phyloP scores from a whole-genome alignment of 1,140 invertebrate species.

The Drosophila subpulchrella region DNA sequence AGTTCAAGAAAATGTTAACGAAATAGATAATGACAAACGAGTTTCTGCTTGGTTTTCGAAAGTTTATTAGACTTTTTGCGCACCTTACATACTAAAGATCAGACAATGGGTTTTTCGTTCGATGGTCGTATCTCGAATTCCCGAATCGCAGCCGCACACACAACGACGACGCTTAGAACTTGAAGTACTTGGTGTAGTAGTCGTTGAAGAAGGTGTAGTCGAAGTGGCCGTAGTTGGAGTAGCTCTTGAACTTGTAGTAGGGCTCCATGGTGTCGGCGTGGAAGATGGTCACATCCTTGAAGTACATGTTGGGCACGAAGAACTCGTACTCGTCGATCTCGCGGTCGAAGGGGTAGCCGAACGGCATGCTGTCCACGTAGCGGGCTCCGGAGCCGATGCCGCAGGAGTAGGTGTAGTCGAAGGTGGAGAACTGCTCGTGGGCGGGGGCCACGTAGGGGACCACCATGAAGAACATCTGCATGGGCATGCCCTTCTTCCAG shows the following conservation, averaged over 20 bases:
- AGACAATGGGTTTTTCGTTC: slow-evolving; percentile 15
- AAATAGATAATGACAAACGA: too few species aligned
- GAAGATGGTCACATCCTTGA: slow-evolving; percentile 78
- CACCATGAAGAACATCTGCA: slow-evolving; percentile 18
- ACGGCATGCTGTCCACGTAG: slow-evolving; percentile 9
- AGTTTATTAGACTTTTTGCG: slow-evolving; percentile 63
- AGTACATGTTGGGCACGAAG: slow-evolving; percentile 75
- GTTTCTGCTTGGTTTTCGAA: slow-evolving; percentile 2
- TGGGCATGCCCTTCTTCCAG: slow-evolving; percentile 15
- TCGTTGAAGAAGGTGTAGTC: slow-evolving; percentile 66
- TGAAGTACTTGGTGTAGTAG: slow-evolving; percentile 69
- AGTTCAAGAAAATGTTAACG: too few species aligned
- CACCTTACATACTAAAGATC: slow-evolving; percentile 48
- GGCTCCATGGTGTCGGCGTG: slow-evolving; percentile 62
- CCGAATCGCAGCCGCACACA: neutral
- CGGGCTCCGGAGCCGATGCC: slow-evolving; percentile 9
- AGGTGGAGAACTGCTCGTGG: slow-evolving; percentile 15
- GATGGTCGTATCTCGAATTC: neutral
- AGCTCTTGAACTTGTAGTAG: slow-evolving; percentile 67
- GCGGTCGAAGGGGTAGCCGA: slow-evolving; percentile 12
- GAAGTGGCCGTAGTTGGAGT: slow-evolving; percentile 62
- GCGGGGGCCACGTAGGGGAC: slow-evolving; percentile 8
- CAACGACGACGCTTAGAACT: slow-evolving; percentile 28
- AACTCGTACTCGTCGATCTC: slow-evolving; percentile 15
- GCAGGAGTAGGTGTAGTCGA: slow-evolving; percentile 17